Percentiles rank a stretch among this genome's conserved stretches.
Conservation (phyloP, 2,797 vertebrate genomes). For the Carcharodon carcharias region DNA sequence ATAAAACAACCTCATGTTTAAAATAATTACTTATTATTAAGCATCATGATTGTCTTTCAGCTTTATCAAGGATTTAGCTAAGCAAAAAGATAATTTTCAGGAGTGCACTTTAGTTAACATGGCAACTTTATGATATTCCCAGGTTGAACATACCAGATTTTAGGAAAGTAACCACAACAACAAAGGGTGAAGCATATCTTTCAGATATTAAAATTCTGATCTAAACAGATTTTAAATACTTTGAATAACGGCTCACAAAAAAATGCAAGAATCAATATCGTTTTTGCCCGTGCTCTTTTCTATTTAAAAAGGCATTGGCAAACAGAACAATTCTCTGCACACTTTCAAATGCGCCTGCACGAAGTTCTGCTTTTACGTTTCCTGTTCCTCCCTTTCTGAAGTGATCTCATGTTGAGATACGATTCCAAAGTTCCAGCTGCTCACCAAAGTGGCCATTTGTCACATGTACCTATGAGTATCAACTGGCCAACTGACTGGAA, state of each 20-base stretch:
- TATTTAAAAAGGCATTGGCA: not conserved
- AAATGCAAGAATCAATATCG: not conserved
- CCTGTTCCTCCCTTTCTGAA: not conserved
- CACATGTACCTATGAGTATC: not conserved
- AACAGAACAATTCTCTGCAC: not conserved
- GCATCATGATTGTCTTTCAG: not conserved
- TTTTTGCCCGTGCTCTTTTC: not conserved
- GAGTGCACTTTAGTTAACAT: not conserved
- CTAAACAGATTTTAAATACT: not conserved
- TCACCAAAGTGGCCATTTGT: not conserved
- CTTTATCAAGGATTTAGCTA: not conserved
- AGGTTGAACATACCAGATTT: not conserved
- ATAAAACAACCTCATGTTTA: not conserved
- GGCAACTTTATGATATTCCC: not conserved
- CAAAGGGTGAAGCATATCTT: not conserved
- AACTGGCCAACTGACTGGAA: not conserved
- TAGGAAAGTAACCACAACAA: not conserved
- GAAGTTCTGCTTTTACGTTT: not conserved
- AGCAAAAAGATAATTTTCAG: not conserved
- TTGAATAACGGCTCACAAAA: not conserved
- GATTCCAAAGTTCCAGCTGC: not conserved
- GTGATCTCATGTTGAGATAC: not conserved
- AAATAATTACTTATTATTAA: not conserved
- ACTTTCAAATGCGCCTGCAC: not conserved
- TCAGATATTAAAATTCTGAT: not conserved